A percentile compares a stretch with the other conserved stretches of the same genome.
These are phyloP conservation scores for Sepiola atlantica DNA, from an alignment of 2,888 invertebrate species.

Conservation along the genomic window DNA sequence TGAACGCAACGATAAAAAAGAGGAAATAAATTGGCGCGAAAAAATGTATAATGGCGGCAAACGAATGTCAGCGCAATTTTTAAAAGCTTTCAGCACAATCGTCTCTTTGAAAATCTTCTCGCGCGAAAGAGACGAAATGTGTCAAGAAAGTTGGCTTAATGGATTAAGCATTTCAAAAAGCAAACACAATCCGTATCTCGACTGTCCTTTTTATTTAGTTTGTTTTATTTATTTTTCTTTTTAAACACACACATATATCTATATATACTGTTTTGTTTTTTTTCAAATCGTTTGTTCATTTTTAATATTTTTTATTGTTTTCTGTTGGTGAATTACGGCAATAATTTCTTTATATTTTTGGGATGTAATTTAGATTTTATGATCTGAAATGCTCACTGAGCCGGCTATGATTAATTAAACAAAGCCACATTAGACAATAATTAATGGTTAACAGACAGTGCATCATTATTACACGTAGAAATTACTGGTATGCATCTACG, in stretches of 20 bases:
- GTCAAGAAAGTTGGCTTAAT: slow-evolving; percentile 22
- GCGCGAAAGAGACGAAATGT: neutral
- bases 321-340: neutral
- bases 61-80: slow-evolving; percentile 5
- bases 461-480: too few species aligned
- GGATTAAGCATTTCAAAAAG: slow-evolving; percentile 32
- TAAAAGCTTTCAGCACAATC: slow-evolving; percentile 10
- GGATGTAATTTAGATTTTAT: slow-evolving; percentile 32
- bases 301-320: neutral
- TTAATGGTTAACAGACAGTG: too few species aligned
- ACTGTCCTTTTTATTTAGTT: neutral
- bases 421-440: too few species aligned
- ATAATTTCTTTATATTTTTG: neutral
- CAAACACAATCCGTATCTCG: neutral
- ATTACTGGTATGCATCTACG: too few species aligned
- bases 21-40: neutral
- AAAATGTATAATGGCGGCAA: slow-evolving; percentile 8
- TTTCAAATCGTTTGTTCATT: neutral
- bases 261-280: neutral
- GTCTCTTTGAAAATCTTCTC: slow-evolving; percentile 32
- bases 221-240: neutral
- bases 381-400: neutral
- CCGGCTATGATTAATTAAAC: neutral
- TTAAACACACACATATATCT: neutral
- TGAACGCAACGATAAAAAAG: neutral